Evolutionary conservation across 2,113 vertebrate species (phyloP).

Genomic region (Grantiella picta): DNA sequence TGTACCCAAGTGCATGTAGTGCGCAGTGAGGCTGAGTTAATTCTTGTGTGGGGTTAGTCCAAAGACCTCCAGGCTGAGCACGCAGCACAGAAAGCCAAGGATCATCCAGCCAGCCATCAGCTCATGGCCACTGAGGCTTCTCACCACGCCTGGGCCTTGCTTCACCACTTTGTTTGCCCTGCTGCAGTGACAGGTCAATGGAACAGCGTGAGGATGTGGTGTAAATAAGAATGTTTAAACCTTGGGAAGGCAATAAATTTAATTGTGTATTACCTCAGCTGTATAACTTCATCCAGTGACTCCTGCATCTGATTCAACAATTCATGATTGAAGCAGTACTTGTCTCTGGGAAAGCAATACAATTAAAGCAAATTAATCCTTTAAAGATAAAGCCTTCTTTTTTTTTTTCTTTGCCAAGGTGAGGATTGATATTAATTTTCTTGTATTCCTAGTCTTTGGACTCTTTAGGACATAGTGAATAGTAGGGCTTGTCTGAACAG

Average conservation of each 20-base stretch:
- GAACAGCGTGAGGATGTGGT: background rate
- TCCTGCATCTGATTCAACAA: constrained; percentile 2
- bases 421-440: background rate
- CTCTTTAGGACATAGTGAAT: background rate
- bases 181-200: background rate
- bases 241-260: background rate
- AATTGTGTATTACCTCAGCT: background rate
- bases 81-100: background rate
- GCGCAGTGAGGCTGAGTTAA: background rate
- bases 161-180: background rate
- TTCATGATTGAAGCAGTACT: background rate
- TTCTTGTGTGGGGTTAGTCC: background rate
- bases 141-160: background rate
- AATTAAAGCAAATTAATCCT: constrained; percentile 31
- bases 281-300: background rate
- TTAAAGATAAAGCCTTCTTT: background rate
- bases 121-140: background rate
- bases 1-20: background rate
- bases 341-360: constrained; percentile 15
- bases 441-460: background rate
- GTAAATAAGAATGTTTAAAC: constrained; percentile 17
- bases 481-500: background rate
- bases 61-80: background rate
- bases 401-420: background rate
- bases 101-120: background rate